Base-by-base conservation (phyloP, 2,888 invertebrate genomes). In the Elegia similella region DNA sequence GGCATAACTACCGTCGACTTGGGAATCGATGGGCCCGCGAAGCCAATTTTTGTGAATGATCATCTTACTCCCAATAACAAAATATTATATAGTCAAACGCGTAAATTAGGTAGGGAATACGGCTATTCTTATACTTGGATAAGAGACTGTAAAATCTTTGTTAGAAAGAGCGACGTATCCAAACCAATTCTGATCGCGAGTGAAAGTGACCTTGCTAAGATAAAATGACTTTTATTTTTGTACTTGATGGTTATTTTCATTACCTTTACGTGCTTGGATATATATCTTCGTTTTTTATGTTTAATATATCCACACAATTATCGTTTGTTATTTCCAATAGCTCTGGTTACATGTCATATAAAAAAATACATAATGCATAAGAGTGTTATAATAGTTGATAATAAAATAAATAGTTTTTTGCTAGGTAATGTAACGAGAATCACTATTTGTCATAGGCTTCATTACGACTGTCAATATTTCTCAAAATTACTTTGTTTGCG, bases 101-200 rank as follows among this genome's bases (percentile, higher is more conserved):
- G 34, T 34, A 34, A 34, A 8, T 10, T 34, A 12, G 34, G 34
- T 10, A n/a, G n/a, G n/a, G n/a, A n/a, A n/a, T n/a, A n/a, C n/a
- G n/a, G n/a, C n/a, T n/a, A n/a, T n/a, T 8, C 34, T 34, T 34
- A 34, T 58, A 47, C 44, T 59, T 58, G 57, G 61, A 60, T 54
- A 52, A 50, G 42, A 7, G 43, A 43, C 43, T 43, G 13, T 7
- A 43, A n/a, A n/a, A n/a, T n/a, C n/a, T n/a, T n/a, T n/a, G n/a
- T n/a, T n/a, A n/a, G n/a, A n/a, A n/a, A n/a, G 13, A 42, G 15
- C 13, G 42, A 42, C 8, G 42, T 7, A 5, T 16, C 46, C 2
- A 46, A 46, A 46, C 46, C 46, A 17, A 23, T 46, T 17, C 0
- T 44, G 16, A 44, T 46, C 12, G 12, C 46, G 1, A 7, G 23